Evolutionary conservation across 2,888 invertebrate species (phyloP), one percentile per base, ranked within the genome.

Genomic region (Melipona beecheii): DNA sequence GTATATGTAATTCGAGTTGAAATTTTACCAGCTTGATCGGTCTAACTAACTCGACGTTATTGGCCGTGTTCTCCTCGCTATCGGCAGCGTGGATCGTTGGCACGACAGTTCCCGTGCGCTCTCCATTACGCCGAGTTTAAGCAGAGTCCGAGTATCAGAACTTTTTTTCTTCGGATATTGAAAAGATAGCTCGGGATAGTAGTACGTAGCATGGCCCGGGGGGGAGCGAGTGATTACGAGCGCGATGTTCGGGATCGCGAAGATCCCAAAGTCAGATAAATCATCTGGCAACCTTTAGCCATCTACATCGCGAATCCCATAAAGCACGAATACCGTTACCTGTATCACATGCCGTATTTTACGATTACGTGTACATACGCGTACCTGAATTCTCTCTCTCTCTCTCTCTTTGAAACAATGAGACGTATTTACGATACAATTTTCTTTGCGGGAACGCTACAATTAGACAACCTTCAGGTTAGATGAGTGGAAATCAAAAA

Each of bases 221-320:
- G 85, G 64, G 64, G 1, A 27, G 27, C 43, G 43, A 9, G 81
- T 50, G 70, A 75, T 76, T 58, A 78, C 72, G 52, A 62, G 66
- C 60, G 70, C 71, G 56, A 56, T 31, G 75, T 68, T 31, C 52
- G 36, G 78, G 74, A 64, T 78, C 76, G 65, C 78, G 19, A 71
- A 86, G 84, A 86, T 88, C 60, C 27, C 76, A 13, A 43, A 64
- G 43, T 24, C 64, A 31, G 86, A 87, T 88, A 87, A 66, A 75
- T 82, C 78, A 69, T 80, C 72, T 43, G 43, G 50, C 77, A 86
- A 87, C 84, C 87, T 87, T 88, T 84, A 43, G 36, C 81, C 76
- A 73, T 83, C 65, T 52, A n/a, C 62, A 60, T 77, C 76, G 64
- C 43, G 62, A 62, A 83, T 82, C 71, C 82, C 68, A 66, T 81